These are phyloP conservation scores for Yoshiicerus persimilis DNA, from an alignment of 1,140 invertebrate genomes.

Conservation along the genomic window DNA sequence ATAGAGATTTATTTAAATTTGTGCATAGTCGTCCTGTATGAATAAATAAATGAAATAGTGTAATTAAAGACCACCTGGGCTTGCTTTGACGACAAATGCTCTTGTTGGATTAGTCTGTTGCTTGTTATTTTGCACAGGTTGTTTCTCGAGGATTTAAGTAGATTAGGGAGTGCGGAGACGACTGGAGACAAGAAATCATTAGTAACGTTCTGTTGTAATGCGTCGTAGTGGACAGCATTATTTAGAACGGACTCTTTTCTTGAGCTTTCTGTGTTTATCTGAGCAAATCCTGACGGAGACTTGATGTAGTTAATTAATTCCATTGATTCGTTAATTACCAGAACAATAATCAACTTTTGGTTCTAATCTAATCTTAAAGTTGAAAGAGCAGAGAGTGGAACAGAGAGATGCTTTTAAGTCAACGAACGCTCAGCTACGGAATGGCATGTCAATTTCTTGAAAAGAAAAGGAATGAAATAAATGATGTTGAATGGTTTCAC, in stretches of 20 bases:
- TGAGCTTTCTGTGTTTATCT: background rate
- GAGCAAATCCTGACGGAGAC: background rate
- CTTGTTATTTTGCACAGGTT: background rate
- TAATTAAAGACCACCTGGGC: background rate
- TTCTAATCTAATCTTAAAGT: background rate
- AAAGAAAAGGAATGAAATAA: slow-evolving; percentile 16
- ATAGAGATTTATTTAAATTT: background rate
- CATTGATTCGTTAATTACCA: slow-evolving; percentile 17
- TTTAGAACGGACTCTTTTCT: background rate
- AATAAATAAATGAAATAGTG: background rate
- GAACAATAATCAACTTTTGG: slow-evolving; percentile 4
- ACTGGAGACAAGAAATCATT: background rate
- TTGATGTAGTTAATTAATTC: slow-evolving; percentile 17
- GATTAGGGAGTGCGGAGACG: background rate
- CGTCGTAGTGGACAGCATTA: background rate
- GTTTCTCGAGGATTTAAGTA: background rate
- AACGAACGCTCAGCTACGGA: background rate
- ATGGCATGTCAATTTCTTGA: background rate
- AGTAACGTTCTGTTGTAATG: background rate
- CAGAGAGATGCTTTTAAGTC: background rate
- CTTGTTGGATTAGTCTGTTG: background rate
- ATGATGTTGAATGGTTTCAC: slow-evolving; percentile 7
- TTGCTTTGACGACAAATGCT: background rate
- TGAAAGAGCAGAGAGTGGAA: background rate
- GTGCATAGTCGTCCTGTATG: background rate